These are phyloP conservation scores for Lottia scabra DNA, from an alignment of 2,888 invertebrate genomes.

Conservation along the genomic window DNA sequence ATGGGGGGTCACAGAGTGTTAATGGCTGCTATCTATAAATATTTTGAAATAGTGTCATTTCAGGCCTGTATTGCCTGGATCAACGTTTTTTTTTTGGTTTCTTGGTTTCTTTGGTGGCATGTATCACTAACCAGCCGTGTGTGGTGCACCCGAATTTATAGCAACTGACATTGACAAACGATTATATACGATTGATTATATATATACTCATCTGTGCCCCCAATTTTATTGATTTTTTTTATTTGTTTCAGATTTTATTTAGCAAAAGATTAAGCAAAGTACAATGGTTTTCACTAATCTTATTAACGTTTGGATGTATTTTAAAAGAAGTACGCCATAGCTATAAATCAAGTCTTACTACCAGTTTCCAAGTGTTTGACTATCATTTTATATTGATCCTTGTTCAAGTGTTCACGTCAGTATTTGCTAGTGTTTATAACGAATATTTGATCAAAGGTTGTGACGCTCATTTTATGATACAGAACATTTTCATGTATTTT, in stretches of 20 bases:
- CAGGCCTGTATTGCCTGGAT: no score
- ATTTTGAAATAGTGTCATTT: no score
- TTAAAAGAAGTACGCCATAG: constrained; percentile 79
- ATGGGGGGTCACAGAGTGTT: no score
- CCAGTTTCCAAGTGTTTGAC: constrained; percentile 8
- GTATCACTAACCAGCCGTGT: no score
- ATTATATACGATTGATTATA: no score
- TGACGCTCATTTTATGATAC: constrained; percentile 88
- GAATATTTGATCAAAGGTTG: constrained; percentile 92
- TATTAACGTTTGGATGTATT: constrained; percentile 91
- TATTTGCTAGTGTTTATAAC: constrained; percentile 95
- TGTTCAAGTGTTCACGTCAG: constrained; percentile 88
- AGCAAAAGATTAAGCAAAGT: constrained; percentile 81
- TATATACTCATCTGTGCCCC: no score
- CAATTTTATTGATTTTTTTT: not conserved
- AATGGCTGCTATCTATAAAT: no score
- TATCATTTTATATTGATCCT: constrained; percentile 38
- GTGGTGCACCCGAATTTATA: no score
- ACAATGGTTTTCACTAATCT: constrained; percentile 90
- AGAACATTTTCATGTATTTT: constrained; percentile 95
- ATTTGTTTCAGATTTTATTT: constrained; percentile 80
- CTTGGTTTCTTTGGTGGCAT: no score
- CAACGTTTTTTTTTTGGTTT: no score
- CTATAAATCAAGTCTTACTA: not conserved
- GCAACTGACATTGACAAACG: no score